phyloP scores from a whole-genome alignment of 1,140 invertebrate genomes.

The Tachypleus tridentatus region DNA sequence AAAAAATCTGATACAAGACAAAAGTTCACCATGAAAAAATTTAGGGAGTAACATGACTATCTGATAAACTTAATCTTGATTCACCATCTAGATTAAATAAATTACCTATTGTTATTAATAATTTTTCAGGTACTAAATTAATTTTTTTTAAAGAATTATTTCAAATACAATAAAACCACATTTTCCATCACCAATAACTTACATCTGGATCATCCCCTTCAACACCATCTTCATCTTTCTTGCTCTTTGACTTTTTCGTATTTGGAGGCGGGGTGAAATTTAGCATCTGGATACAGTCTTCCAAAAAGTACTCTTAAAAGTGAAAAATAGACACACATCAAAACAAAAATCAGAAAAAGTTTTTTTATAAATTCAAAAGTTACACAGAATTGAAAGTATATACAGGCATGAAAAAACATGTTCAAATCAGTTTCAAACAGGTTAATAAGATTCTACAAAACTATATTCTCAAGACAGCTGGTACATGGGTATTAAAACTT shows the following conservation, averaged over 20 bases:
- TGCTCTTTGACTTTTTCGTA: slow-evolving; percentile 31
- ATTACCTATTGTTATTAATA: slow-evolving; percentile 38
- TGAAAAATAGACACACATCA: too few relatives aligned
- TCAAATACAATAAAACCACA: too few relatives aligned
- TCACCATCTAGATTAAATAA: slow-evolving; percentile 49
- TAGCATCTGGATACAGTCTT: slow-evolving; percentile 72
- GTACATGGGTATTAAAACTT: too few relatives aligned
- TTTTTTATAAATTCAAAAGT: background rate
- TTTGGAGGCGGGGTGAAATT: slow-evolving; percentile 62
- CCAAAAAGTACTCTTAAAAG: slow-evolving; percentile 66
- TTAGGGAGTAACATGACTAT: background rate
- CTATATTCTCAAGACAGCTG: too few relatives aligned
- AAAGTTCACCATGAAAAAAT: too few relatives aligned
- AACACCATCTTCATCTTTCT: slow-evolving; percentile 48
- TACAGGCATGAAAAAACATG: slow-evolving; percentile 4
- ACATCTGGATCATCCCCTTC: slow-evolving; percentile 42
- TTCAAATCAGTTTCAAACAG: background rate
- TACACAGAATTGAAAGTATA: slow-evolving; percentile 3
- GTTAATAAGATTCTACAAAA: too few relatives aligned
- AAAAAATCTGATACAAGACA: too few relatives aligned
- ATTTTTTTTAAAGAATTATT: too few relatives aligned
- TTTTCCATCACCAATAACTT: slow-evolving; percentile 46
- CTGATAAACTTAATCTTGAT: slow-evolving; percentile 38
- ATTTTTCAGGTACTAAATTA: too few relatives aligned
- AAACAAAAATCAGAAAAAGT: background rate